These are phyloP conservation scores for Caenorhabditis remanei DNA, from an alignment of 1,140 invertebrate genomes.

Conservation along the genomic window DNA sequence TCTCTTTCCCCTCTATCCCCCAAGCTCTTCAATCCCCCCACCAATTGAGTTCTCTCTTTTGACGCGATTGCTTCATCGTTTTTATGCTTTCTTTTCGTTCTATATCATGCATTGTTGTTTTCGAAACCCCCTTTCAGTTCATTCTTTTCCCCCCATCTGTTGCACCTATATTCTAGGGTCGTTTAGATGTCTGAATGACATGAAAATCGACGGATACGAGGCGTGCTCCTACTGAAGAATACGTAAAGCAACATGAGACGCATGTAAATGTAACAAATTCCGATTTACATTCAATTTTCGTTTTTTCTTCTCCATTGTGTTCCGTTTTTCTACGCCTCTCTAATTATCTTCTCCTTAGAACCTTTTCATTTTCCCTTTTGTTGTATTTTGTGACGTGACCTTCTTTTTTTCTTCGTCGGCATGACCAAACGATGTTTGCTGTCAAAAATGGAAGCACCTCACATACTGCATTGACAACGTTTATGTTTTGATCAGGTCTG, in stretches of 20 bases:
- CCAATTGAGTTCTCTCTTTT: conserved; percentile 34
- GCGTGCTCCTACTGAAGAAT: conserved; percentile 8
- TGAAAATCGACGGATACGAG: conserved; percentile 27
- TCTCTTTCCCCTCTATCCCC: neutral
- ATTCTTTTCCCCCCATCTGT: neutral
- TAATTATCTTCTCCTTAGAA: conserved; percentile 16
- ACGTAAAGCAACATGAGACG: conserved; percentile 18
- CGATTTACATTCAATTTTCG: conserved; percentile 13
- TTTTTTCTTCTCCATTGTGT: neutral
- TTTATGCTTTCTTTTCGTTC: conserved; percentile 16
- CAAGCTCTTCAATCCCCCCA: neutral
- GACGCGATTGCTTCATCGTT: conserved; percentile 46
- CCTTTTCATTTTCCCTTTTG: neutral
- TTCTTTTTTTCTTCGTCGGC: neutral
- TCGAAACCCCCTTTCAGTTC: neutral
- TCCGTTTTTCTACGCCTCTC: conserved; percentile 8
- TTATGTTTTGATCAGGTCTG: neutral
- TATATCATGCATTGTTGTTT: conserved; percentile 35
- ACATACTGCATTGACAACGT: neutral
- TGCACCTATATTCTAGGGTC: neutral
- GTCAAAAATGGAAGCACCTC: conserved; percentile 12
- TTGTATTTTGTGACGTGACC: conserved; percentile 20
- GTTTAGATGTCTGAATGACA: conserved; percentile 5
- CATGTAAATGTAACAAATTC: neutral
- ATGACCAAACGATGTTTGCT: conserved; percentile 38